phyloP scores from a whole-genome alignment of 2,797 vertebrate species.

The Anisognathus igniventris region DNA sequence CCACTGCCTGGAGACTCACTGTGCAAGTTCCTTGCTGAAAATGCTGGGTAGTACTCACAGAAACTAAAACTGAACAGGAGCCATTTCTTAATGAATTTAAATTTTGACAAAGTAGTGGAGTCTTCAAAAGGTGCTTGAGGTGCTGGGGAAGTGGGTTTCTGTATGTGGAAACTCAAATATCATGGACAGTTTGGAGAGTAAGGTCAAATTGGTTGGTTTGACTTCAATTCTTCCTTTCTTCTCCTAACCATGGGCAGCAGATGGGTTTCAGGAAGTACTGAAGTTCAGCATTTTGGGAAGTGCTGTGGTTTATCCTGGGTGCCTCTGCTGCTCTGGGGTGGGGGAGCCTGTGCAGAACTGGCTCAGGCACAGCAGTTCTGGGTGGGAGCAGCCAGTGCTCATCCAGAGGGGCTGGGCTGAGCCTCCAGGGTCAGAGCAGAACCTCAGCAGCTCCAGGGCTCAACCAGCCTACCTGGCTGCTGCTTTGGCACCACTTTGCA shows the following conservation, averaged over 20 bases:
- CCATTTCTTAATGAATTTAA: background rate
- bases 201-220: background rate
- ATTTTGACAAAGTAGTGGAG: background rate
- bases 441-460: background rate
- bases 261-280: background rate
- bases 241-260: background rate
- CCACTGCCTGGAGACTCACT: background rate
- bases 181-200: no score
- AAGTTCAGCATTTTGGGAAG: background rate
- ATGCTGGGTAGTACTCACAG: background rate
- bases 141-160: background rate
- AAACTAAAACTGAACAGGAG: background rate
- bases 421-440: background rate
- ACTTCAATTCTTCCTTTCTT: background rate
- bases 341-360: background rate
- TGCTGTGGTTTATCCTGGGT: background rate
- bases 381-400: background rate
- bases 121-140: background rate
- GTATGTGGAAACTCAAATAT: background rate
- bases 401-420: background rate
- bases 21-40: background rate
- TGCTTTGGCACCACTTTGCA: background rate
- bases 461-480: background rate
- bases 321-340: background rate
- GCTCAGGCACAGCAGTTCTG: no score